Conservation (phyloP, 2,888 invertebrate species). For the Psylliodes chrysocephalus region DNA sequence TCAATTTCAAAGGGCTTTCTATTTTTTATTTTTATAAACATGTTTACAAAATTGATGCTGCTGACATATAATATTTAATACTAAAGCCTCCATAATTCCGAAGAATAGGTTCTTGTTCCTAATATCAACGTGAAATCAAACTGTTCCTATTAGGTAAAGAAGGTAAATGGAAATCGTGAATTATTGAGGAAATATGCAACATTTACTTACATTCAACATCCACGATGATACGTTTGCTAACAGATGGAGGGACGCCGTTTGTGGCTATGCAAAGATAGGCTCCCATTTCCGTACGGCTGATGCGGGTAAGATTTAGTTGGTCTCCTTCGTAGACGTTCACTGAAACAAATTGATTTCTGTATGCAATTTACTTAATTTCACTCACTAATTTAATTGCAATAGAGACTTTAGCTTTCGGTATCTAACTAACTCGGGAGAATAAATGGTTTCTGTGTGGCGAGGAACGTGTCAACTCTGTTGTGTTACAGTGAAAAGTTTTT, state of each 20-base stretch:
- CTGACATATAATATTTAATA: too few species aligned
- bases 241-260: constrained; percentile 90
- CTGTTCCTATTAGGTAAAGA: constrained; percentile 4
- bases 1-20: too few species aligned
- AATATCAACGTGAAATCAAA: background rate
- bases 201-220: constrained; percentile 87
- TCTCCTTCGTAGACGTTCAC: constrained; percentile 87
- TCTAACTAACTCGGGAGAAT: background rate
- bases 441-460: background rate
- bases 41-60: too few species aligned
- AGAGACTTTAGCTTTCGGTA: constrained; percentile 1
- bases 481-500: too few species aligned
- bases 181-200: constrained; percentile 45
- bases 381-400: constrained; percentile 17
- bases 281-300: constrained; percentile 89
- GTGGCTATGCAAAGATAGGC: constrained; percentile 86
- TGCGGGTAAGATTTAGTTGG: constrained; percentile 84
- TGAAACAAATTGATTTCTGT: constrained; percentile 64
- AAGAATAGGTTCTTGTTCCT: too few species aligned
- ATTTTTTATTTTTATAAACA: too few species aligned
- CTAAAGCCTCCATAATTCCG: too few species aligned
- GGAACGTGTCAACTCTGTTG: constrained; percentile 22
- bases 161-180: constrained; percentile 33
- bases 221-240: constrained; percentile 90
- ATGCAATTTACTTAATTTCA: constrained; percentile 20